These are phyloP conservation scores for Tetramorium parvispinum DNA, from an alignment of 1,140 invertebrate genomes.

Conservation along the genomic window DNA sequence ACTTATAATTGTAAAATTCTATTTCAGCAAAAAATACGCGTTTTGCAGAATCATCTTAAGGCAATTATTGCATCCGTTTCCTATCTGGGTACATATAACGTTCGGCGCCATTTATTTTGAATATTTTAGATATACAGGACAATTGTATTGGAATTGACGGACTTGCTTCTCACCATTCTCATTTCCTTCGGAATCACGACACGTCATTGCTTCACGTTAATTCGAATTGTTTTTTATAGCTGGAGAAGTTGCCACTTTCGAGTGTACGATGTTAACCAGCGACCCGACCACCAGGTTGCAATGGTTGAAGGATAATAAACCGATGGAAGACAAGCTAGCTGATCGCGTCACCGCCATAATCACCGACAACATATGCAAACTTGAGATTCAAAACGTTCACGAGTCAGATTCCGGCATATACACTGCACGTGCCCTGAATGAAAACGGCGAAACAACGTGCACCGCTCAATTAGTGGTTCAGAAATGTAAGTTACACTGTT, in stretches of 20 bases:
- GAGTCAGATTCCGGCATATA: slow-evolving; percentile 96
- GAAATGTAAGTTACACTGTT: slow-evolving; percentile 88
- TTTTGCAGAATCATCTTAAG: too few relatives aligned
- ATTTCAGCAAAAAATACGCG: too few relatives aligned
- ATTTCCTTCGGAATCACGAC: neutral
- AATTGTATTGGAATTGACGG: slow-evolving; percentile 22
- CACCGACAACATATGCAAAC: slow-evolving; percentile 87
- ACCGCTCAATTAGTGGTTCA: slow-evolving; percentile 94
- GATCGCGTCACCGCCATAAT: slow-evolving; percentile 90
- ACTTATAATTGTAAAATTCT: too few relatives aligned
- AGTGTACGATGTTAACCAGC: slow-evolving; percentile 89
- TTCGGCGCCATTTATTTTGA: neutral
- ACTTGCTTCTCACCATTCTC: slow-evolving; percentile 23
- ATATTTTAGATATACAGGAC: slow-evolving; percentile 36
- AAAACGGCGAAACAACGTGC: slow-evolving; percentile 91
- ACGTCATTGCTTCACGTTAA: neutral
- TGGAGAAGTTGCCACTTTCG: slow-evolving; percentile 94
- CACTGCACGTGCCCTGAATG: slow-evolving; percentile 95
- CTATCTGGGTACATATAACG: neutral
- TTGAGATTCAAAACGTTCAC: slow-evolving; percentile 93
- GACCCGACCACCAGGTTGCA: slow-evolving; percentile 87
- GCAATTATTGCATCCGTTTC: too few relatives aligned
- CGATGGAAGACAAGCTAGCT: slow-evolving; percentile 91
- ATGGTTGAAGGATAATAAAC: slow-evolving; percentile 96
- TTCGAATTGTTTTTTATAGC: slow-evolving; percentile 85